Conservation (phyloP, 2,888 invertebrate genomes). For the Dermolepida albohirtum region DNA sequence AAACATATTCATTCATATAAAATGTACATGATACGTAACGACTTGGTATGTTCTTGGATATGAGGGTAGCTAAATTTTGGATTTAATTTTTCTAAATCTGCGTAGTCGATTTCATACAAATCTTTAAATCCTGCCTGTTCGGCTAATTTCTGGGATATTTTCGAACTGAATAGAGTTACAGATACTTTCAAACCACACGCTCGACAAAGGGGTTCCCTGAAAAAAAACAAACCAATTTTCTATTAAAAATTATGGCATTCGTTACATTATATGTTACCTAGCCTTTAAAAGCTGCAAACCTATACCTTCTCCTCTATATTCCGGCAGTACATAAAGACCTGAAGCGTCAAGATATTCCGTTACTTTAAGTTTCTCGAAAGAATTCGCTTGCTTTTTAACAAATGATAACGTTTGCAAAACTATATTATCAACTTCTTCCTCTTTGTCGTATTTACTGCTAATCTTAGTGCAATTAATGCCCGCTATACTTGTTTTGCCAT, state of each 20-base stretch:
- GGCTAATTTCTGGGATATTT: conserved; percentile 68
- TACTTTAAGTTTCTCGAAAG: conserved; percentile 50
- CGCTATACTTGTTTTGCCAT: conserved; percentile 58
- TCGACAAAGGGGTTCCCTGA: conserved; percentile 67
- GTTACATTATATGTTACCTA: conserved; percentile 43
- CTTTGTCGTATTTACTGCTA: conserved; percentile 14
- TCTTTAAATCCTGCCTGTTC: conserved; percentile 67
- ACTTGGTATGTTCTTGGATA: conserved; percentile 47
- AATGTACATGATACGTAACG: conserved; percentile 37
- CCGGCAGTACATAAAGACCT: conserved; percentile 58
- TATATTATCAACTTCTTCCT: conserved; percentile 31
- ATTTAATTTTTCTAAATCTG: conserved; percentile 62
- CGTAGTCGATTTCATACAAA: conserved; percentile 65
- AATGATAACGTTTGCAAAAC: conserved; percentile 43
- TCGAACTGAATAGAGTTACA: conserved; percentile 69
- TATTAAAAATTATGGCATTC: no score
- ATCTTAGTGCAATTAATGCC: conserved; percentile 57
- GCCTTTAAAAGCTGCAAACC: conserved; percentile 51
- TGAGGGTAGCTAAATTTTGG: conserved; percentile 47
- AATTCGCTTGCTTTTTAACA: conserved; percentile 47
- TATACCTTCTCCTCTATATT: conserved; percentile 57
- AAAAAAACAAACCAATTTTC: no score
- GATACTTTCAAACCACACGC: conserved; percentile 67
- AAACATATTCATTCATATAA: no score
- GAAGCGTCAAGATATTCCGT: conserved; percentile 56